phyloP scores from a whole-genome alignment of 2,113 vertebrate species.

The Stegostoma tigrinum region DNA sequence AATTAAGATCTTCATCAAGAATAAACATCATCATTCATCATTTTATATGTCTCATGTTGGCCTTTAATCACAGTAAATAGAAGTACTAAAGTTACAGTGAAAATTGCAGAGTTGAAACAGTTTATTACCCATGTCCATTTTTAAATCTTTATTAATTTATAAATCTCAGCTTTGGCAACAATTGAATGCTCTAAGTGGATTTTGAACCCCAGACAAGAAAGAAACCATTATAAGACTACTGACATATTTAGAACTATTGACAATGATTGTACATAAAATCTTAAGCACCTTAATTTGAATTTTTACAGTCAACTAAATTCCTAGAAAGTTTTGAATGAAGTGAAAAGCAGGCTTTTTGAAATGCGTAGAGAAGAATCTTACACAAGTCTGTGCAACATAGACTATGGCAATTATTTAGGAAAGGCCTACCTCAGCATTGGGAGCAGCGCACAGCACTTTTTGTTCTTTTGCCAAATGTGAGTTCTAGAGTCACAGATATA shows the following conservation, averaged over 20 bases:
- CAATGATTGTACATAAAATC: not conserved
- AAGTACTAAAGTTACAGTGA: not conserved
- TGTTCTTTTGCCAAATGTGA: no score
- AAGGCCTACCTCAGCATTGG: no score
- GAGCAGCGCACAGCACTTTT: no score
- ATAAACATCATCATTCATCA: not conserved
- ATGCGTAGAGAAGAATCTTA: not conserved
- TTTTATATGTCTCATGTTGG: not conserved
- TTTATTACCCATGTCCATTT: not conserved
- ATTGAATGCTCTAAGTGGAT: not conserved
- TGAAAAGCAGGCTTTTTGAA: not conserved
- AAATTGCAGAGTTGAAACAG: not conserved
- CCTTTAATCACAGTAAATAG: not conserved
- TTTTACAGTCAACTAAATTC: not conserved
- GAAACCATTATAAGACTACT: not conserved
- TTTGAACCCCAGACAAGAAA: not conserved
- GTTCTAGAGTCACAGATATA: no score
- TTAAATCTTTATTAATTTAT: not conserved
- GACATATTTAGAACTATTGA: not conserved
- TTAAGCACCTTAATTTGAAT: not conserved
- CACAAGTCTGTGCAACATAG: no score
- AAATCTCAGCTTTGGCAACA: not conserved
- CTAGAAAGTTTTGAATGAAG: not conserved
- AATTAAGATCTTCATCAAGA: not conserved
- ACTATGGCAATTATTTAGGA: no score